Percentiles rank a stretch among this genome's conserved stretches.
Conservation (phyloP, 2,113 vertebrate species). For the Misgurnus mizolepis region DNA sequence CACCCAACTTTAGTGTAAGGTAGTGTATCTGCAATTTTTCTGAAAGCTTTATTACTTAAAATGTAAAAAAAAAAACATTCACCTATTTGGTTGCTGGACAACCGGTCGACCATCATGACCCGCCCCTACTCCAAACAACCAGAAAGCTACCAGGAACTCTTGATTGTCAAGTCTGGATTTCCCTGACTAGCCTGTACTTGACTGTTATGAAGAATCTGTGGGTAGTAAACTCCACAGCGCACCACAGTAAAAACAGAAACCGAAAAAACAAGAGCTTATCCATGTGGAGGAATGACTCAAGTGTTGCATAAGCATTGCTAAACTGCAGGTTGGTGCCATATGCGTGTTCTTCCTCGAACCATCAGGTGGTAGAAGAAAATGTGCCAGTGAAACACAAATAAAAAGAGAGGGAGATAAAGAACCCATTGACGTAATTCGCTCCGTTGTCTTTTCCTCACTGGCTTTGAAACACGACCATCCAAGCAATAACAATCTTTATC, state of each 20-base stretch:
- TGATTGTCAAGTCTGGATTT: constrained; percentile 22
- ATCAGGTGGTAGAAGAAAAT: constrained; percentile 10
- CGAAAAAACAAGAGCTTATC: constrained; percentile 13
- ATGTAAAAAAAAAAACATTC: no score
- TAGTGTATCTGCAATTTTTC: no score
- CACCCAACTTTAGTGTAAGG: no score
- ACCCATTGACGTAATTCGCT: constrained; percentile 32
- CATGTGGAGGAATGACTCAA: constrained; percentile 16
- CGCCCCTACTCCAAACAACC: background rate
- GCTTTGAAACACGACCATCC: constrained; percentile 62
- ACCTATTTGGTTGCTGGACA: no score
- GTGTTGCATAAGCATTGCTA: background rate
- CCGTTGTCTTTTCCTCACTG: constrained; percentile 65
- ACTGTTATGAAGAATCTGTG: background rate
- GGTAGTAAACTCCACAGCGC: constrained; percentile 31
- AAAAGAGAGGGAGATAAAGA: background rate
- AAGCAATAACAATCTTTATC: constrained; percentile 65
- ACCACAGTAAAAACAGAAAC: constrained; percentile 16
- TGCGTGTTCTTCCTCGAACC: background rate
- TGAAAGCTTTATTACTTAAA: no score
- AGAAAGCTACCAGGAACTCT: background rate
- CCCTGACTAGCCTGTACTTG: constrained; percentile 22
- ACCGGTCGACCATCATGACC: no score
- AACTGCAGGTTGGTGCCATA: constrained; percentile 1
- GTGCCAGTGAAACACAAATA: constrained; percentile 16